Conservation (phyloP, 2,888 invertebrate genomes). For the Platycheirus rosarum region DNA sequence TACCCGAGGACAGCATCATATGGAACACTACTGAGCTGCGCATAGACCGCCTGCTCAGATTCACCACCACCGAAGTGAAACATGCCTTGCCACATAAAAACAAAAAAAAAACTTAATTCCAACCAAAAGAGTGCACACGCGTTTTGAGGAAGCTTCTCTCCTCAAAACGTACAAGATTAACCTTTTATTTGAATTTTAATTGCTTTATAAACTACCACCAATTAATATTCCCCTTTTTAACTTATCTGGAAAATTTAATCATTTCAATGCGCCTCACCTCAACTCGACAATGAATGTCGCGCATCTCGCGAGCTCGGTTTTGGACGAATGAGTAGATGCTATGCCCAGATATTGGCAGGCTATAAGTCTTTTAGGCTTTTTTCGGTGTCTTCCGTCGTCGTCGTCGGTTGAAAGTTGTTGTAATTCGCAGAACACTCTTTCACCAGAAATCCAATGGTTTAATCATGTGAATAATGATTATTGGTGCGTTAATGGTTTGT, state of each 20-base stretch:
- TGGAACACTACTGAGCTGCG: constrained; percentile 19
- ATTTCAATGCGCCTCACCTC: constrained; percentile 19
- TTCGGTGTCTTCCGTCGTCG: constrained; percentile 9
- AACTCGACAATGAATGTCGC: not conserved
- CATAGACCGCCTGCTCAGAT: constrained; percentile 41
- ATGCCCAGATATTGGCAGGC: constrained; percentile 62
- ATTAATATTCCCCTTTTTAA: constrained; percentile 61
- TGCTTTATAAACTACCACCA: constrained; percentile 73
- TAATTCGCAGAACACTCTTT: constrained; percentile 63
- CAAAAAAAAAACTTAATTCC: constrained; percentile 7
- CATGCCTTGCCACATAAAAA: constrained; percentile 55
- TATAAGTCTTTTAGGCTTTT: constrained; percentile 47
- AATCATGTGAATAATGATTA: constrained; percentile 81
- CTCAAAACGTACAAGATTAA: constrained; percentile 57
- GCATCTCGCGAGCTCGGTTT: constrained; percentile 45
- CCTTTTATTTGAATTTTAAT: constrained; percentile 70
- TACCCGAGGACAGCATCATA: constrained; percentile 59
- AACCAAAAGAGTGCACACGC: constrained; percentile 34
- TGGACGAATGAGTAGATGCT: constrained; percentile 60
- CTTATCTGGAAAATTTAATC: constrained; percentile 71
- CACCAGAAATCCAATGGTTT: constrained; percentile 63
- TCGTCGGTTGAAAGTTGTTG: constrained; percentile 10
- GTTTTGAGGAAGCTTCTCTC: constrained; percentile 37
- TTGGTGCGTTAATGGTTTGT: constrained; percentile 82
- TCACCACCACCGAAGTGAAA: constrained; percentile 63